Conservation (phyloP, 2,888 invertebrate species). For the Coleophora deauratella region DNA sequence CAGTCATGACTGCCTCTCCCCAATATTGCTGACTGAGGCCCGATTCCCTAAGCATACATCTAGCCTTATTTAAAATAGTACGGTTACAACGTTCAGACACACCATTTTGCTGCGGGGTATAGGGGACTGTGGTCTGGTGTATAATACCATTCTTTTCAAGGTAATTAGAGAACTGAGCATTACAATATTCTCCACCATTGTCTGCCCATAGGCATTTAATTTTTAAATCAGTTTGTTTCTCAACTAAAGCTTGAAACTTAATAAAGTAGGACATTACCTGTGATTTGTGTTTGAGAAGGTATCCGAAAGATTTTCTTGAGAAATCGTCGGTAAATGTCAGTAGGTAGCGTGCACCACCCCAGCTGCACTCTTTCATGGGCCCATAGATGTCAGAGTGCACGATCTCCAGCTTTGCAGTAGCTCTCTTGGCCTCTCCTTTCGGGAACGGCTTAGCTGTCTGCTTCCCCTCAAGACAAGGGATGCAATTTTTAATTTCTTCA, state of each 20-base stretch:
- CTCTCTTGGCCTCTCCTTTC: neutral
- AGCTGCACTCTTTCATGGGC: constrained; percentile 2
- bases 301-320: constrained; percentile 7
- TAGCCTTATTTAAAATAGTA: too few species aligned
- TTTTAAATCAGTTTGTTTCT: constrained; percentile 13
- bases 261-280: constrained; percentile 5
- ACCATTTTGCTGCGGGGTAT: too few species aligned
- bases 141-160: neutral
- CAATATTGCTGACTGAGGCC: too few species aligned
- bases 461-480: neutral
- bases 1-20: too few species aligned
- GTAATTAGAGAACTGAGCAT: neutral
- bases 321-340: constrained; percentile 8
- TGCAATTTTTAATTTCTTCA: neutral
- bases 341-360: constrained; percentile 7
- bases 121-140: neutral
- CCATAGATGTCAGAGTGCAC: constrained; percentile 8
- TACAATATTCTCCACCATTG: constrained; percentile 14
- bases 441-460: neutral
- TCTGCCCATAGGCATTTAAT: constrained; percentile 13
- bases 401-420: constrained; percentile 1
- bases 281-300: constrained; percentile 5
- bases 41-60: too few species aligned
- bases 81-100: too few species aligned
- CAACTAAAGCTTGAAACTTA: constrained; percentile 6